These are phyloP conservation scores for Oriolus oriolus DNA, from an alignment of 2,113 vertebrate genomes.

Conservation along the genomic window DNA sequence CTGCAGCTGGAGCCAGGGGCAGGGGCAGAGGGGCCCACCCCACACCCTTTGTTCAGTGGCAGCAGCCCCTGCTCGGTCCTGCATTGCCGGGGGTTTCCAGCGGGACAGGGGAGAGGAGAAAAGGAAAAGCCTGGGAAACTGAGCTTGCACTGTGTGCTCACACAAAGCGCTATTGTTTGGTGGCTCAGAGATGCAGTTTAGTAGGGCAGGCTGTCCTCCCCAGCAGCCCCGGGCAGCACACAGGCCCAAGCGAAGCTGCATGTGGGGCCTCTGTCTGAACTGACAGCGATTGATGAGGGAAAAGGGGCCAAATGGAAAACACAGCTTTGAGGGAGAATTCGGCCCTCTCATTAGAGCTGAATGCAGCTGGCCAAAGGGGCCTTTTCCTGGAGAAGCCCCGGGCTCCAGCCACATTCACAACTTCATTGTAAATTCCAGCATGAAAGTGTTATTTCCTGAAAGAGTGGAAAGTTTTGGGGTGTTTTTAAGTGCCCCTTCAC, in stretches of 20 bases:
- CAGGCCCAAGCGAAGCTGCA: slow-evolving; percentile 39
- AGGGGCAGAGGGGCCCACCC: not conserved
- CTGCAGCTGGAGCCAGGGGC: not conserved
- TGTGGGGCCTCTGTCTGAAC: slow-evolving; percentile 55
- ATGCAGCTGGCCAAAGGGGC: slow-evolving; percentile 44
- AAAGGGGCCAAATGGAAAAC: slow-evolving; percentile 57
- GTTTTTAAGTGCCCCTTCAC: not conserved
- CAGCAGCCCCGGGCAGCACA: slow-evolving; percentile 42
- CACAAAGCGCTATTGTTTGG: slow-evolving; percentile 84
- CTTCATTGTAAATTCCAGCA: slow-evolving; percentile 69
- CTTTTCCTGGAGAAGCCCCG: slow-evolving; percentile 10
- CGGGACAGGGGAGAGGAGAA: slow-evolving; percentile 18
- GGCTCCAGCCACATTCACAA: slow-evolving; percentile 21
- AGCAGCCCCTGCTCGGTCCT: not conserved
- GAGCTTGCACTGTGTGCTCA: slow-evolving; percentile 72
- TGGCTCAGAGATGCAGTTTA: slow-evolving; percentile 66
- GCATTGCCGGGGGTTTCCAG: slow-evolving; percentile 66
- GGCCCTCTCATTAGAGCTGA: slow-evolving; percentile 53
- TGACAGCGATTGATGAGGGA: slow-evolving; percentile 72
- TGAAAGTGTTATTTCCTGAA: slow-evolving; percentile 64
- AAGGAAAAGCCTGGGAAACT: slow-evolving; percentile 80
- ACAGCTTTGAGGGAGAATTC: slow-evolving; percentile 26
- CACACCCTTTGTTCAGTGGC: slow-evolving; percentile 35
- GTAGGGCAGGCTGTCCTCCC: slow-evolving; percentile 66
- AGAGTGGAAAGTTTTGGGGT: not conserved